Evolutionary conservation across 2,113 vertebrate species (phyloP).

Genomic region (Rhynchomys soricoides): DNA sequence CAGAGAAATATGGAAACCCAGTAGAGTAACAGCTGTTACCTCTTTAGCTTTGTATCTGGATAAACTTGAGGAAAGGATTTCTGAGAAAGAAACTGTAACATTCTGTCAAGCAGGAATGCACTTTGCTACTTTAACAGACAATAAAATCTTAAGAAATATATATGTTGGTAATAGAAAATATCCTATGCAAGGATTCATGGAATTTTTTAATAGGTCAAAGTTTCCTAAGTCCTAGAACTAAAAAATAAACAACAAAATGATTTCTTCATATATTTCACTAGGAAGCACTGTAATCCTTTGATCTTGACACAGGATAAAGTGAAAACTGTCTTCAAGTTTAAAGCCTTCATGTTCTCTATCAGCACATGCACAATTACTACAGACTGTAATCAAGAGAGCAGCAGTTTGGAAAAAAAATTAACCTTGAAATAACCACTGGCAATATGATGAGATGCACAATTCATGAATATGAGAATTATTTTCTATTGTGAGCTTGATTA

Average conservation of each 20-base stretch:
- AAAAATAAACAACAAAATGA: neutral
- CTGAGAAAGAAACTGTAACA: neutral
- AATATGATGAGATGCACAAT: conserved; percentile 76
- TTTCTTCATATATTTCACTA: conserved; percentile 7
- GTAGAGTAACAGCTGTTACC: neutral
- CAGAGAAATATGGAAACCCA: neutral
- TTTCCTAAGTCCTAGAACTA: neutral
- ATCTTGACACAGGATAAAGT: conserved; percentile 56
- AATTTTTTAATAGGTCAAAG: conserved; percentile 8
- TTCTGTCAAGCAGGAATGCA: neutral
- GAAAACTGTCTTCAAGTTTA: conserved; percentile 55
- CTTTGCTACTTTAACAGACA: conserved; percentile 15
- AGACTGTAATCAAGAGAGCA: conserved; percentile 73
- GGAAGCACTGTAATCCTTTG: conserved; percentile 32
- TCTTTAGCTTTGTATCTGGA: neutral
- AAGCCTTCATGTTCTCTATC: conserved; percentile 56
- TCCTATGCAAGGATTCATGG: neutral
- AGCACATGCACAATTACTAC: conserved; percentile 67
- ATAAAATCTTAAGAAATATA: conserved; percentile 15
- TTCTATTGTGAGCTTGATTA: conserved; percentile 70
- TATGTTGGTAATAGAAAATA: neutral
- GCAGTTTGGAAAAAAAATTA: conserved; percentile 63
- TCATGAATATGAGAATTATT: conserved; percentile 74
- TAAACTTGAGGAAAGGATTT: neutral
- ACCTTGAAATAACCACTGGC: conserved; percentile 78